Evolutionary conservation across 2,888 invertebrate genomes (phyloP), one percentile per base, ranked within the genome.

Genomic region (Epiblema foenella): DNA sequence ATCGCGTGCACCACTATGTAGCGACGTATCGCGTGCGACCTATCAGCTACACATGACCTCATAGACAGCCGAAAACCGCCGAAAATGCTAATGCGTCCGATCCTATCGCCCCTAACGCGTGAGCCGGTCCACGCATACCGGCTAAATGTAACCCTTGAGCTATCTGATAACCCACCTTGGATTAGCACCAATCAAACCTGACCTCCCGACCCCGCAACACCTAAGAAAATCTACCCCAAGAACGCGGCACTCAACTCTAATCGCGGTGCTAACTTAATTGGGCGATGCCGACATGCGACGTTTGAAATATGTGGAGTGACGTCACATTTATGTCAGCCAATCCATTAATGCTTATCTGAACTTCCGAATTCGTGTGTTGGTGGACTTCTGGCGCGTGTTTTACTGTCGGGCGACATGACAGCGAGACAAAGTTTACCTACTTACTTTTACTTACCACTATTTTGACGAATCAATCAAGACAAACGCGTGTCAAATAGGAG

Each of bases 251-350:
- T 3, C 63, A n/a, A 46, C 24, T 29, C 33, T 64, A 59, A 68
- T 64, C n/a, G 69, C 8, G 77, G 85, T 66, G 82, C 89, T 54
- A 29, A n/a, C n/a, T 77, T 77, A 12, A 72, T 49, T 85, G 85
- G 91, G 64, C 74, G 73, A 52, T 56, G 64, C 66, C 75, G 83
- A 85, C 91, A 91, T 91, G 91, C 92, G 87, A 91, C 86, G 85
- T 79, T 85, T 89, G 89, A 92, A 92, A 92, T 91, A 91, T 91
- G 90, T 91, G 90, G 82, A 84, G 87, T 92, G 93, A 92, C 93
- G 93, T 91, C 91, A 93, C 91, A 86, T 91, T 92, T 91, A 90
- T 92, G 92, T 92, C 91, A 91, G 88, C 89, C 90, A 92, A 92
- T 93, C 92, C 91, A 91, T 93, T 93, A 91, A 89, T 89, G 86